Evolutionary conservation across 2,113 vertebrate genomes (phyloP), one percentile per base, ranked within the genome.

Genomic region (Reinhardtius hippoglossoides): DNA sequence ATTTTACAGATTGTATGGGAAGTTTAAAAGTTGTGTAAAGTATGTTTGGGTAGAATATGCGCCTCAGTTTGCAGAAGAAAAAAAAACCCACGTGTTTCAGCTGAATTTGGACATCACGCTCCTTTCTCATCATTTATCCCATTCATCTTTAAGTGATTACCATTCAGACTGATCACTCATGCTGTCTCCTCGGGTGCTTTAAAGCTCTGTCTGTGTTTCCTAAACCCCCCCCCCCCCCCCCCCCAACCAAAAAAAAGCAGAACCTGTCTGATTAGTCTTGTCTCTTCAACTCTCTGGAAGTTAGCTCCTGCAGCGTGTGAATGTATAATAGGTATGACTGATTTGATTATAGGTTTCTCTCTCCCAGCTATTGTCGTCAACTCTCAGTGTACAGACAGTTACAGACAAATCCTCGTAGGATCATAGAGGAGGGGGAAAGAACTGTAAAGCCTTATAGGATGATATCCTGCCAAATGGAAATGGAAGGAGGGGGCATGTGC

Each of bases 291-390:
- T 74, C 37, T 16, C 72, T 57, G 16, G 70, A 78, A 85, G 75
- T 73, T 63, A 71, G 42, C 52, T 6, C 78, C 40, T 40, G 72
- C 50, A 16, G 73, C n/a, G 54, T 68, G 81, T 85, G 72, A 27
- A 77, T 73, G 67, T 70, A 27, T 73, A 76, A 76, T 56, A 71
- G 50, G 50, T 80, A 80, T 83, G 83, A 83, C 77, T 81, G 80
- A 79, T 83, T 81, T 90, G 81, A 87, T 84, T 86, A 79, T 64
- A 82, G 79, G 56, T 83, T 78, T 83, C 78, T 31, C 37, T 73
- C 54, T 59, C 44, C 1, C 48, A 2, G 66, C 71, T 59, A 44
- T 66, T 75, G 75, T 85, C 26, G 71, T 56, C 63, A 62, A 12
- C 66, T 67, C 50, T 31, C n/a, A 10, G 54, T 21, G 35, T 58